A percentile compares a stretch with the other conserved stretches of the same genome.
phyloP scores from a whole-genome alignment of 2,888 invertebrate genomes.

The Antheraea yamamai region DNA sequence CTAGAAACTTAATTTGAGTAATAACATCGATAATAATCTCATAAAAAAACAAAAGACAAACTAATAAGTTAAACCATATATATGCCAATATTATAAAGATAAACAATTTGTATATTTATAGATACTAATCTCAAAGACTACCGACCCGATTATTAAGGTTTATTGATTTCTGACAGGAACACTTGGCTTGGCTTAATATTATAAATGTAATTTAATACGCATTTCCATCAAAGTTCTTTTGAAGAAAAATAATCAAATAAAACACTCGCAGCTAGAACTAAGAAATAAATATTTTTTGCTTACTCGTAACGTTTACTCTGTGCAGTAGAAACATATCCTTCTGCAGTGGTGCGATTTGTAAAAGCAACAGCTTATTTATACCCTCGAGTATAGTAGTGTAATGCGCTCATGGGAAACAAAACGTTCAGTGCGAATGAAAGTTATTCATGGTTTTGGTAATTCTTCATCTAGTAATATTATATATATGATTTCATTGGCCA shows the following conservation, averaged over 20 bases:
- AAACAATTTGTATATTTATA: too few relatives aligned
- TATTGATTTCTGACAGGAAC: too few relatives aligned
- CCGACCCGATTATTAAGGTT: too few relatives aligned
- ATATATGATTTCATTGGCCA: background rate
- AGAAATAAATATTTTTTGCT: background rate
- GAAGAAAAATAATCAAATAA: background rate
- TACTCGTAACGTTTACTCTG: background rate
- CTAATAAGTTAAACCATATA: too few relatives aligned
- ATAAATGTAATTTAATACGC: background rate
- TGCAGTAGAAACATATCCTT: background rate
- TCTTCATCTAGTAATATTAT: background rate
- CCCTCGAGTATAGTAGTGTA: background rate
- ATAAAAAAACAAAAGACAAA: too few relatives aligned
- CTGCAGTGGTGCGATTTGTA: slow-evolving; percentile 13
- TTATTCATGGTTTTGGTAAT: background rate
- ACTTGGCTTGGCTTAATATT: too few relatives aligned
- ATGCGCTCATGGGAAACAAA: background rate
- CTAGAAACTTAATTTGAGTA: too few relatives aligned
- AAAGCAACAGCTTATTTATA: slow-evolving; percentile 7
- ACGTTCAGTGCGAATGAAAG: background rate
- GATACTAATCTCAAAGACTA: too few relatives aligned
- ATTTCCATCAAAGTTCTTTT: background rate
- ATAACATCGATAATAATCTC: too few relatives aligned
- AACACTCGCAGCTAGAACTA: background rate
- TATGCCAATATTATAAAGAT: too few relatives aligned